phyloP scores from a whole-genome alignment of 1,140 invertebrate genomes.

The Lysiphlebus fabarum region DNA sequence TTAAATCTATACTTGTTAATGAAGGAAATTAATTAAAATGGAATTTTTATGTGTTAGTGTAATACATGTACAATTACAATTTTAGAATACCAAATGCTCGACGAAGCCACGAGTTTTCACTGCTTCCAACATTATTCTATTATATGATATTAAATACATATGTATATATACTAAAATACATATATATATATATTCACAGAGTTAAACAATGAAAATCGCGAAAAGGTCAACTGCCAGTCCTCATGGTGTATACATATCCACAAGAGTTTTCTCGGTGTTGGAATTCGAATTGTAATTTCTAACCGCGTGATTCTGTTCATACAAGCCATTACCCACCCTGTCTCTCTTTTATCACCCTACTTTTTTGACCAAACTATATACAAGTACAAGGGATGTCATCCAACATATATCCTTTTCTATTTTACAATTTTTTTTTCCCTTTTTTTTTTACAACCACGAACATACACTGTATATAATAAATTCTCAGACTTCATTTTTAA shows the following conservation, averaged over 20 bases:
- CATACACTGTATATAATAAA: too few species aligned
- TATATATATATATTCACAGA: too few species aligned
- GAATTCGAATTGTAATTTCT: conserved; percentile 47
- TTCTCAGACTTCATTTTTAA: too few species aligned
- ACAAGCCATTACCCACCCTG: conserved; percentile 23
- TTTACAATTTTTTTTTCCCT: too few species aligned
- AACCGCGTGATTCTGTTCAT: conserved; percentile 30
- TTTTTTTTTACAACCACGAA: too few species aligned
- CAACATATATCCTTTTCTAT: too few species aligned
- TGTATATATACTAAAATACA: conserved; percentile 5
- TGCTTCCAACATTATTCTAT: neutral
- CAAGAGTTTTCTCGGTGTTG: conserved; percentile 41
- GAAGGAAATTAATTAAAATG: conserved; percentile 32
- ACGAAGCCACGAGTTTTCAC: conserved; percentile 9
- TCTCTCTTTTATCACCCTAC: neutral
- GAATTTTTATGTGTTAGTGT: conserved; percentile 19
- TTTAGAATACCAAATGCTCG: conserved; percentile 28
- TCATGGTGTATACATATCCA: conserved; percentile 26
- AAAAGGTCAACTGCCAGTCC: conserved; percentile 18
- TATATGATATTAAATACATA: conserved; percentile 16
- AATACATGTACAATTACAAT: conserved; percentile 29
- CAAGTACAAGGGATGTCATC: too few species aligned
- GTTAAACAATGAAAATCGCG: too few species aligned
- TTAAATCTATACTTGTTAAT: conserved; percentile 12
- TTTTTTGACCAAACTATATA: too few species aligned